Percentiles rank a stretch among this genome's conserved stretches.
Evolutionary conservation across 2,888 invertebrate species (phyloP).

Genomic region (Aspidapion aeneum): DNA sequence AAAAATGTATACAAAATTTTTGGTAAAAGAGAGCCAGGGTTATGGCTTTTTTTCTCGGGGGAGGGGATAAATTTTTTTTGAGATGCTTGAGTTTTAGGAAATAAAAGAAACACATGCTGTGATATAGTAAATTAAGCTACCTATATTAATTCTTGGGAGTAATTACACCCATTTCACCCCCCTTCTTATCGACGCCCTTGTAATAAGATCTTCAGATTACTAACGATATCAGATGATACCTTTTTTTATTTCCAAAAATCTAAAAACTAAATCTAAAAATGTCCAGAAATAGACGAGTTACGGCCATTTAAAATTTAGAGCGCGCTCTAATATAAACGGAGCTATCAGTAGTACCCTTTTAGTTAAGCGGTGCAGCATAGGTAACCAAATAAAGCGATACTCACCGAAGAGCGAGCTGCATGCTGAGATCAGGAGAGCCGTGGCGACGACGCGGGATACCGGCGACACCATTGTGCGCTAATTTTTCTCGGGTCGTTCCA

Average conservation of each 20-base stretch:
- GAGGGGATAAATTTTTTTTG: too few relatives aligned
- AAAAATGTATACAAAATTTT: too few relatives aligned
- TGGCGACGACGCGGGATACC: not conserved
- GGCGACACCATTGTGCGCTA: not conserved
- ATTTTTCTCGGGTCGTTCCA: slow-evolving; percentile 7
- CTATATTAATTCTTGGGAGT: too few relatives aligned
- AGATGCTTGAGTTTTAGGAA: too few relatives aligned
- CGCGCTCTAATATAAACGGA: slow-evolving; percentile 1
- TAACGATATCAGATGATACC: too few relatives aligned
- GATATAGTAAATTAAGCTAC: too few relatives aligned
- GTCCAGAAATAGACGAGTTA: not conserved
- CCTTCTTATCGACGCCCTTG: too few relatives aligned
- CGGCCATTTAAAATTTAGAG: not conserved
- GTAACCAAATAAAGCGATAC: not conserved
- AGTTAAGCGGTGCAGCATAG: not conserved
- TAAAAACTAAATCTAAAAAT: not conserved
- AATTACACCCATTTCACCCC: too few relatives aligned
- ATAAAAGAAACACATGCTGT: too few relatives aligned
- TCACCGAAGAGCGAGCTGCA: slow-evolving; percentile 17
- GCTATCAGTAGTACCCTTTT: not conserved
- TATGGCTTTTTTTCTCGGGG: too few relatives aligned
- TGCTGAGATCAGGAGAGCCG: not conserved
- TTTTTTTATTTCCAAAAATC: not conserved
- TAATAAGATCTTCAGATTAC: too few relatives aligned
- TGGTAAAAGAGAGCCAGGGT: too few relatives aligned